Evolutionary conservation across 1,140 invertebrate genomes (phyloP), one percentile per base, ranked within the genome.

Genomic region (Aphaenogaster rudis): DNA sequence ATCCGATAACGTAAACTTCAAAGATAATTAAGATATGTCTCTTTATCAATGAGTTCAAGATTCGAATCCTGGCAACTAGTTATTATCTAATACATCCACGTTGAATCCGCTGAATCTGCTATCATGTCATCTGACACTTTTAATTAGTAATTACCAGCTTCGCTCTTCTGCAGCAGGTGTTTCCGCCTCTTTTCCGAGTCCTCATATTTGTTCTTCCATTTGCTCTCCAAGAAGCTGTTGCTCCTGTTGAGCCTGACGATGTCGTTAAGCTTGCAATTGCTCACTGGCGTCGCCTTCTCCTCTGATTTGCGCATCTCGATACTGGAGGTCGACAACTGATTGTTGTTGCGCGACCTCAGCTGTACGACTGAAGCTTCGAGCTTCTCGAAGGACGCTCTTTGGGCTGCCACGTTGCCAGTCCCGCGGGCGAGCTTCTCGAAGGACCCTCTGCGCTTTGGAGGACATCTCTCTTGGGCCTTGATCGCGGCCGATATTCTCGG

Each of bases 141-240:
- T 54, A 88, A 81, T 86, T 69, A 72, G 50, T 72, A 96, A 96
- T 96, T 94, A 97, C 97, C 96, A 96, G 96, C 96, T 95, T 97
- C 97, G 79, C 96, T 96, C 93, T 97, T 96, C 86, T 97, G 96
- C 52, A 97, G 94, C 87, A 97, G 92, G 50, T 96, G 91, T 94
- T 97, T 97, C 92, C 97, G 95, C 88, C 96, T 96, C 82, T 96
- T 96, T 92, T 97, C 97, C 2, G 96, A 96, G 33, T 97, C 97
- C 81, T 97, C 97, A 89, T 96, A 97, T 94, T 97, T 97, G 50
- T 91, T 94, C 94, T 96, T 97, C 97, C 97, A 97, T 88, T 96
- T 96, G 92, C 63, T 91, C 84, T 94, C 92, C 1, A 81, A 28
- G 45, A 94, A 93, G 69, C 93, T 94, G 72, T 95, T 93, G 86